Evolutionary conservation across 2,797 vertebrate species (phyloP), one percentile per base, ranked within the genome.

Genomic region (Fratercula arctica): DNA sequence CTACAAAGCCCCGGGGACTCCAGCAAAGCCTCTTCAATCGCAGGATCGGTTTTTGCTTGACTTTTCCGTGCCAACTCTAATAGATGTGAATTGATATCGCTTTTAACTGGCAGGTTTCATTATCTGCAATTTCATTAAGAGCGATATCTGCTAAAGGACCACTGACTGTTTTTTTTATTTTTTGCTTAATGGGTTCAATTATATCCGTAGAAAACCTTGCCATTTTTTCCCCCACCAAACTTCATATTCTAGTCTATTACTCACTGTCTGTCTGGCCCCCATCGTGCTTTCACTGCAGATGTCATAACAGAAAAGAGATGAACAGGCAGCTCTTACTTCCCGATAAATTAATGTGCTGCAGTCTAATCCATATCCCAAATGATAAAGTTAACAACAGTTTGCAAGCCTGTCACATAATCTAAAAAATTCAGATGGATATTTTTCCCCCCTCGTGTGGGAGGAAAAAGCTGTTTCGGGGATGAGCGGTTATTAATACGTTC

Each of bases 131-230:
- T 97, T 93, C 72, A 89, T 97, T 95, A 95, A 92, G 78, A 97
- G 68, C 4, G 11, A 56, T 59, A 39, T 92, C 93, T 96, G 69
- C 16, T 54, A 76, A 93, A 96, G 82, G 89, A 89, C 72, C 61
- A 68, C 66, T 97, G 96, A 50, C 77, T 97, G 63, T 5, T 54
- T 85, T 91, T 76, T 90, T 94, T 64, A 66, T 72, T 87, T 95
- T 95, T 96, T 93, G 59, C 95, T 87, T 97, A 97, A 97, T 95
- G 89, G 92, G 72, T 96, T 98, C 92, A 97, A 95, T 97, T 96
- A 95, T 91, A 91, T 90, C 90, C 11, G 16, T 93, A 96, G 95
- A 90, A 97, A 95, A 81, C 94, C 92, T 95, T 82, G 85, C 89
- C 87, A 93, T 97, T 90, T 41, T 72, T 64, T 77, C 60, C 81